Conservation (phyloP, 2,888 invertebrate genomes). For the Erpobdella octoculata region DNA sequence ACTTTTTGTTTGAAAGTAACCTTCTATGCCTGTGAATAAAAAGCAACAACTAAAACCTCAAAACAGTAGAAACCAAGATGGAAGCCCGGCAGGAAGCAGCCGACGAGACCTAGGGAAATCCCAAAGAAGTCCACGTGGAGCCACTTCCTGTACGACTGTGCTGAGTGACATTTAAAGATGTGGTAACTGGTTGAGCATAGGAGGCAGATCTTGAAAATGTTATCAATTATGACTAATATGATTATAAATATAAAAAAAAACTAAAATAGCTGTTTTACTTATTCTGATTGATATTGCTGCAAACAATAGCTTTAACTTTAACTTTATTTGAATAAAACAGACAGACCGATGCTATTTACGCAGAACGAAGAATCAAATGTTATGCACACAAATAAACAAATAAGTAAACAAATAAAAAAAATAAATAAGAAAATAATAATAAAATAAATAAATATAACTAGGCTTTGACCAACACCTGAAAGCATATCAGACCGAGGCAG, state of each 20-base stretch:
- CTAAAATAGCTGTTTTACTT: background rate
- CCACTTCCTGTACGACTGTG: constrained; percentile 74
- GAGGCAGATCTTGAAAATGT: constrained; percentile 73
- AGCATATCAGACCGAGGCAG: constrained; percentile 11
- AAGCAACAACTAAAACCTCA: constrained; percentile 58
- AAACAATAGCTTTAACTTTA: background rate
- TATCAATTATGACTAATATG: background rate
- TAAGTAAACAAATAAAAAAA: background rate
- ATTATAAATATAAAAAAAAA: background rate
- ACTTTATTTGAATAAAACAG: background rate
- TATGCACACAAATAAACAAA: background rate
- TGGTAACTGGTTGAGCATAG: constrained; percentile 82
- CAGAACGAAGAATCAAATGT: no score
- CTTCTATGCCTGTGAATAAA: no score
- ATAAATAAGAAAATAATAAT: background rate
- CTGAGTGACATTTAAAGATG: constrained; percentile 85
- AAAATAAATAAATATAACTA: background rate
- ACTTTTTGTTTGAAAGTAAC: no score
- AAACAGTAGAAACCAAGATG: constrained; percentile 96
- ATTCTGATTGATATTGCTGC: background rate
- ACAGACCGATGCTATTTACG: no score
- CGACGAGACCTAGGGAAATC: constrained; percentile 80
- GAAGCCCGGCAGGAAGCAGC: constrained; percentile 88
- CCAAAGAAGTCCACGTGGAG: constrained; percentile 84
- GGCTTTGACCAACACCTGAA: background rate